phyloP scores from a whole-genome alignment of 2,797 vertebrate species.

The Hylomyscus alleni region DNA sequence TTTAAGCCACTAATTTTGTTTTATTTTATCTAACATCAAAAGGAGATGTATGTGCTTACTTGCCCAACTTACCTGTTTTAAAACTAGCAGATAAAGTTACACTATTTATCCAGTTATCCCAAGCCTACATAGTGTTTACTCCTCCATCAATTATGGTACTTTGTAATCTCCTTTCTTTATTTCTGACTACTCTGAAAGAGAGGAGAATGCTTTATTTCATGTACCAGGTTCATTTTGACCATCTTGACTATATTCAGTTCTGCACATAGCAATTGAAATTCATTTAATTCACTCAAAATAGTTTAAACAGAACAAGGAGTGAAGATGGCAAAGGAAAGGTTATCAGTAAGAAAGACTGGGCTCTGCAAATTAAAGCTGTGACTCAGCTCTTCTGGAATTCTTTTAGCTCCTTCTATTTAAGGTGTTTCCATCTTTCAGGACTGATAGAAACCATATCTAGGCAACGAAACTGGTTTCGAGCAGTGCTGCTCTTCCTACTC shows the following conservation, averaged over 20 bases:
- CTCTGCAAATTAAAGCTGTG: background rate
- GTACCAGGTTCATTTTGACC: slow-evolving; percentile 37
- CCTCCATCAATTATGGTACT: background rate
- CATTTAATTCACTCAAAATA: slow-evolving; percentile 61
- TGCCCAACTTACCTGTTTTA: slow-evolving; percentile 28
- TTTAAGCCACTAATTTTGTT: background rate
- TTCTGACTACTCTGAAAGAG: background rate
- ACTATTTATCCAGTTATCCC: background rate
- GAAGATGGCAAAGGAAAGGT: slow-evolving; percentile 36
- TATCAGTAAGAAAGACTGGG: background rate
- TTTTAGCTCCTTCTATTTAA: slow-evolving; percentile 21
- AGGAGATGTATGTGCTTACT: background rate
- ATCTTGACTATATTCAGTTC: slow-evolving; percentile 1
- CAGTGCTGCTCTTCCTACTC: background rate
- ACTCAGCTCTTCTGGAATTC: slow-evolving; percentile 29
- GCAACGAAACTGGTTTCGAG: background rate
- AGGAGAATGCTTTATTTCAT: background rate
- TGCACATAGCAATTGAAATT: background rate
- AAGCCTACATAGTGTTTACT: background rate
- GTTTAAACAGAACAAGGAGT: slow-evolving; percentile 54
- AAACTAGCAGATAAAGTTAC: background rate
- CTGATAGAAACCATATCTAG: background rate
- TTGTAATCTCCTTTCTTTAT: background rate
- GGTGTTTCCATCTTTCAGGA: background rate
- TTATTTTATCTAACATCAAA: background rate